Evolutionary conservation across 2,113 vertebrate species (phyloP).

Genomic region (Strigops habroptila): DNA sequence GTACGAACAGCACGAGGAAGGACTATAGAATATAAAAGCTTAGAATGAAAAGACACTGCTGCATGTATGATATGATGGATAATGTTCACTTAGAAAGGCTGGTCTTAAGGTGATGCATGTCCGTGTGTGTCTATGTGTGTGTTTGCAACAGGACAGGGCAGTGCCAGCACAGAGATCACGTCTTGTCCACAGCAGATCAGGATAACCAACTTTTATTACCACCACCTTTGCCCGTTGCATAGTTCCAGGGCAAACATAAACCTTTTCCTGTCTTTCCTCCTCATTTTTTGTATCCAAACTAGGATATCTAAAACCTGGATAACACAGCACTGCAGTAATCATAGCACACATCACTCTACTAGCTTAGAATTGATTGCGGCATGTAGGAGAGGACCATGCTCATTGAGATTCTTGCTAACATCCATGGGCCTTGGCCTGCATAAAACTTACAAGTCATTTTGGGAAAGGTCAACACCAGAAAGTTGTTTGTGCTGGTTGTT

Average conservation of each 20-base stretch:
- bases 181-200: too few species aligned
- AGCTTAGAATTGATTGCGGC: background rate
- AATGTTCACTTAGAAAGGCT: background rate
- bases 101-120: background rate
- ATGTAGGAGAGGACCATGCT: background rate
- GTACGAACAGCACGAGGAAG: background rate
- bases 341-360: fast-evolving
- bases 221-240: background rate
- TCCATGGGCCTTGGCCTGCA: background rate
- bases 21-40: background rate
- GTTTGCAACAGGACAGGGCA: too few species aligned
- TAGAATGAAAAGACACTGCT: background rate
- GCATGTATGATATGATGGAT: too few species aligned
- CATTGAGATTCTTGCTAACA: background rate
- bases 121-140: fast-evolving
- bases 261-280: background rate
- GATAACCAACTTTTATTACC: too few species aligned
- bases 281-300: background rate
- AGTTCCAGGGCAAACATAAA: background rate
- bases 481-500: background rate
- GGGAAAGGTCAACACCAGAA: background rate
- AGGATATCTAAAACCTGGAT: background rate
- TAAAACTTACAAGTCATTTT: background rate
- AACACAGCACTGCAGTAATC: background rate
- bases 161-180: background rate